Evolutionary conservation across 1,140 invertebrate species (phyloP).

Genomic region (Drosophila ohnishii): DNA sequence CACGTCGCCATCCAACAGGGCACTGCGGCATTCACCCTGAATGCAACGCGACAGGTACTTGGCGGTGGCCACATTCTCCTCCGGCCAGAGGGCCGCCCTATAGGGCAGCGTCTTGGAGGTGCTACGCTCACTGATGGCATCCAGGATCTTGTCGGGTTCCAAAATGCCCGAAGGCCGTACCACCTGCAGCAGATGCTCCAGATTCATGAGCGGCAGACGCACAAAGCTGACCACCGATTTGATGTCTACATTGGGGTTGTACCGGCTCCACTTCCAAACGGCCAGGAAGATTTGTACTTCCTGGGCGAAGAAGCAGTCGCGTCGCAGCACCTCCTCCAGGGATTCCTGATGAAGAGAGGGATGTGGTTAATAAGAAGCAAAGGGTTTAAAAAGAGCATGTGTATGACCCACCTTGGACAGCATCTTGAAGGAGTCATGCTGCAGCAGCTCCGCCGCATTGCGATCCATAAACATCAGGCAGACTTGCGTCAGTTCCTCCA

Average conservation of each 20-base stretch:
- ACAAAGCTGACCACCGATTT: constrained; percentile 86
- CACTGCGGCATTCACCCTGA: constrained; percentile 93
- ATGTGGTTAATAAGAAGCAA: not conserved
- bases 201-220: constrained; percentile 92
- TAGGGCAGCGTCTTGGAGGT: constrained; percentile 91
- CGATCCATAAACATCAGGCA: constrained; percentile 93
- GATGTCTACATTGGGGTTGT: constrained; percentile 88
- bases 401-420: constrained; percentile 88
- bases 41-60: constrained; percentile 92
- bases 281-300: constrained; percentile 98
- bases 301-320: constrained; percentile 97
- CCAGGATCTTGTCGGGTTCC: constrained; percentile 94
- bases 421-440: constrained; percentile 92
- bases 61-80: constrained; percentile 94
- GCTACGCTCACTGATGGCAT: constrained; percentile 94
- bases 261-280: constrained; percentile 92
- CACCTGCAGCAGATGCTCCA: constrained; percentile 93
- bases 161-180: constrained; percentile 94
- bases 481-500: constrained; percentile 86
- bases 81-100: constrained; percentile 90
- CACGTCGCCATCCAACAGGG: constrained; percentile 94
- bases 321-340: constrained; percentile 91
- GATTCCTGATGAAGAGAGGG: constrained; percentile 84
- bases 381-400: accelerated
- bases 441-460: constrained; percentile 92